Percentiles rank a stretch among this genome's conserved stretches.
phyloP scores from a whole-genome alignment of 2,113 vertebrate genomes.

The Cyanoderma ruficeps region DNA sequence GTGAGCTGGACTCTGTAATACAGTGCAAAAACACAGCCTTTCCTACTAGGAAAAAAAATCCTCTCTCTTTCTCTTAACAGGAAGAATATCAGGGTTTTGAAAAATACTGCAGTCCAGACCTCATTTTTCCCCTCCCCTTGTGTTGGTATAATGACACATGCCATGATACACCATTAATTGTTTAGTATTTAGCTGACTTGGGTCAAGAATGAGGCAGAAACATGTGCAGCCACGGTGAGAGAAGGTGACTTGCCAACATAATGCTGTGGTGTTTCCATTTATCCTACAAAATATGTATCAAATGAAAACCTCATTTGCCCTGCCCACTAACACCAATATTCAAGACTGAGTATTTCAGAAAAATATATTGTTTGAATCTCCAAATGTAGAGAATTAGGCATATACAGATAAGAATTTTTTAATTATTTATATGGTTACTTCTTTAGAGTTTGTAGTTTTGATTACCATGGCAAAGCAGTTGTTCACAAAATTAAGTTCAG shows the following conservation, averaged over 20 bases:
- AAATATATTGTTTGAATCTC: not conserved
- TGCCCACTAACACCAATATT: not conserved
- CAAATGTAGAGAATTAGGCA: not conserved
- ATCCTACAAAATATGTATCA: not conserved
- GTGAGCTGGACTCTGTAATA: not conserved
- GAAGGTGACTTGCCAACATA: not conserved
- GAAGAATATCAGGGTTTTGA: not conserved
- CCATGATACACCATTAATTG: not conserved
- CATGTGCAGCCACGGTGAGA: not conserved
- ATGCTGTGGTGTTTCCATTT: not conserved
- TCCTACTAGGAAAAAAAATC: not conserved
- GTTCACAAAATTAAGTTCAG: not conserved
- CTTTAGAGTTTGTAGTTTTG: not conserved
- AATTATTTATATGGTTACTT: not conserved
- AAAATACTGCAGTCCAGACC: not conserved
- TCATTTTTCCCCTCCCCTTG: not conserved
- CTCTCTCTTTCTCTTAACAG: not conserved
- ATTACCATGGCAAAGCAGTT: not conserved
- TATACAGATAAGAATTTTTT: not conserved
- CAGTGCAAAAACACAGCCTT: not conserved
- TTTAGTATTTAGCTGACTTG: not conserved
- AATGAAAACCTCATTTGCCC: not conserved
- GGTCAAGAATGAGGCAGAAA: not conserved
- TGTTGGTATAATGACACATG: not conserved
- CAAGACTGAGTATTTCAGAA: not conserved